These are phyloP conservation scores for Euclidia mi DNA, from an alignment of 2,888 invertebrate genomes.

Conservation along the genomic window DNA sequence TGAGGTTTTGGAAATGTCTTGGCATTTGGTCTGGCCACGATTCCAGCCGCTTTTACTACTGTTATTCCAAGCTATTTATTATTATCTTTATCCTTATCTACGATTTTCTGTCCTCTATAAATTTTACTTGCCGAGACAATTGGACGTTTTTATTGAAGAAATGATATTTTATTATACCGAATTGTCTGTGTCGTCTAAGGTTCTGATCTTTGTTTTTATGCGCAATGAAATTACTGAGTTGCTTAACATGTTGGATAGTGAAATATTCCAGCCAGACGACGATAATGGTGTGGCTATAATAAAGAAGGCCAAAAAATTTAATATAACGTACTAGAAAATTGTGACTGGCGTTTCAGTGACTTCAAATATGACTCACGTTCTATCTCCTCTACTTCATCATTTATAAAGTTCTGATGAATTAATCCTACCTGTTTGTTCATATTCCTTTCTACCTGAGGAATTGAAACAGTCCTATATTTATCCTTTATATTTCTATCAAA, in stretches of 20 bases:
- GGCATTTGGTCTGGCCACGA: conserved; percentile 62
- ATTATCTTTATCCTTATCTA: conserved; percentile 57
- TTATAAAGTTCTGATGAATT: conserved; percentile 56
- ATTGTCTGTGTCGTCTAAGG: conserved; percentile 64
- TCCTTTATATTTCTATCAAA: conserved; percentile 72
- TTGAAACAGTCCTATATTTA: conserved; percentile 61
- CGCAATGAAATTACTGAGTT: conserved; percentile 59
- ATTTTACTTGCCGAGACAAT: conserved; percentile 67
- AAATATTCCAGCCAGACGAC: conserved; percentile 66
- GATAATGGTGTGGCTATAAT: conserved; percentile 58
- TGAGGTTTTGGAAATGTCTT: conserved; percentile 67
- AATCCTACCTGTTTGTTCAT: conserved; percentile 65
- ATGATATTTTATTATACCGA: conserved; percentile 72
- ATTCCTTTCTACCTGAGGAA: conserved; percentile 67
- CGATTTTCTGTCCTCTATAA: conserved; percentile 57
- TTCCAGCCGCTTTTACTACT: conserved; percentile 48
- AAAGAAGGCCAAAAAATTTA: conserved; percentile 64
- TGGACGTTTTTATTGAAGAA: conserved; percentile 70
- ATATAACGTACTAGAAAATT: conserved; percentile 65
- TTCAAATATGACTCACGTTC: conserved; percentile 57
- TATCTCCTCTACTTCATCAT: conserved; percentile 61
- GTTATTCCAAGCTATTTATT: conserved; percentile 60
- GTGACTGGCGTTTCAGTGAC: conserved; percentile 57
- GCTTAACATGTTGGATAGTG: conserved; percentile 64
- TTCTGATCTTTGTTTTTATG: conserved; percentile 63